Percentiles rank a stretch among this genome's conserved stretches.
Evolutionary conservation across 2,888 invertebrate species (phyloP).

Genomic region (Dynastes hyllus): DNA sequence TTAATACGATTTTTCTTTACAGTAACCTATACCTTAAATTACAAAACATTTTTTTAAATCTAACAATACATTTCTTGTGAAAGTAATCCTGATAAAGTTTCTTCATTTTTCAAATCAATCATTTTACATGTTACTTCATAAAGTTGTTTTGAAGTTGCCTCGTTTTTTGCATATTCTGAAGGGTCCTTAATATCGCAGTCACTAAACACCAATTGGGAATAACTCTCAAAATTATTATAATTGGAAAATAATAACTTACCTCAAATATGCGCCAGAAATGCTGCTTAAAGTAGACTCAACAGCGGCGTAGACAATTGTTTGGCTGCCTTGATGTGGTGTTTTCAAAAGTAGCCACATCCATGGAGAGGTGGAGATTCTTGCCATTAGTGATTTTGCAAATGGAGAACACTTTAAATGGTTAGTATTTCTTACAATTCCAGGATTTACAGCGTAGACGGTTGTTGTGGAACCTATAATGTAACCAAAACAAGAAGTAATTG

Average conservation of each 20-base stretch:
- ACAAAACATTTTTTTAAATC: background rate
- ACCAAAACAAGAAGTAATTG: background rate
- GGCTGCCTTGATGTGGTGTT: constrained; percentile 80
- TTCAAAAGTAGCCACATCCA: constrained; percentile 82
- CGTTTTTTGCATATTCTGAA: constrained; percentile 65
- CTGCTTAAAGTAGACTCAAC: constrained; percentile 77
- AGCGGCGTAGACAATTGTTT: constrained; percentile 79
- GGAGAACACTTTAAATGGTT: constrained; percentile 76
- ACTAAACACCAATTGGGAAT: constrained; percentile 60
- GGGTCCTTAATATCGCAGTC: constrained; percentile 69
- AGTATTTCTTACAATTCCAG: constrained; percentile 80
- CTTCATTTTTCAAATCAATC: constrained; percentile 59
- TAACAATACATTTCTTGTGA: background rate
- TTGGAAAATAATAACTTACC: constrained; percentile 69
- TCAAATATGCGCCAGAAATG: constrained; percentile 79
- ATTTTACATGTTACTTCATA: constrained; percentile 67
- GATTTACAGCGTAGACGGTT: constrained; percentile 81
- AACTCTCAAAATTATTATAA: background rate
- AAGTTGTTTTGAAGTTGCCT: constrained; percentile 64
- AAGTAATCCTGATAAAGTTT: constrained; percentile 32
- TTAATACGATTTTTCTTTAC: background rate
- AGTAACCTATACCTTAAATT: background rate
- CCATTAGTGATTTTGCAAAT: constrained; percentile 72
- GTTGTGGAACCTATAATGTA: constrained; percentile 77
- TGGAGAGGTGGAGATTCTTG: constrained; percentile 77